These are phyloP conservation scores for Anodontia alba DNA, from an alignment of 2,888 invertebrate species.

Conservation along the genomic window DNA sequence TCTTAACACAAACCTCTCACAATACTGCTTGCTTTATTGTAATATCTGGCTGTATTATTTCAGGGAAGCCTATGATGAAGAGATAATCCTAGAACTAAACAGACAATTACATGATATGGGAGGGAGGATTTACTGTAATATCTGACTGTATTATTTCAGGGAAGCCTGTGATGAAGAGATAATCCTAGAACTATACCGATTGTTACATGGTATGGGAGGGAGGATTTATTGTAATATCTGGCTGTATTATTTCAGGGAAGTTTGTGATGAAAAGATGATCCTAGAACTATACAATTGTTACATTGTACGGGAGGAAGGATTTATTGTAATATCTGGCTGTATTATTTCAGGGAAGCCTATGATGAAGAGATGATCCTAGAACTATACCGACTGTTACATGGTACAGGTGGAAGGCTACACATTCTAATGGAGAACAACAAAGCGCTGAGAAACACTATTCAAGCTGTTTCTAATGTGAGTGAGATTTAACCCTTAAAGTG, in stretches of 20 bases:
- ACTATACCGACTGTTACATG: conserved; percentile 70
- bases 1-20: too few relatives aligned
- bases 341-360: conserved; percentile 63
- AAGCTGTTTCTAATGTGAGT: conserved; percentile 74
- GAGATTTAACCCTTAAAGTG: too few relatives aligned
- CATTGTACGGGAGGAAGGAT: conserved; percentile 74
- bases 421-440: conserved; percentile 75
- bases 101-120: conserved; percentile 72
- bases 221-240: conserved; percentile 45
- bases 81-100: conserved; percentile 71
- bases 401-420: conserved; percentile 72
- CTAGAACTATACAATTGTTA: conserved; percentile 71
- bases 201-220: conserved; percentile 74
- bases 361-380: conserved; percentile 67
- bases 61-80: conserved; percentile 64
- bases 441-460: conserved; percentile 70
- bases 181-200: conserved; percentile 68
- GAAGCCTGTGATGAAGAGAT: conserved; percentile 63
- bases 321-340: too few relatives aligned
- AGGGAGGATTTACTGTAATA: conserved; percentile 53
- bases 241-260: conserved; percentile 55
- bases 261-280: conserved; percentile 61
- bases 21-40: too few relatives aligned
- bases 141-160: conserved; percentile 44
- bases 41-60: conserved; percentile 4